These are phyloP conservation scores for Linepithema humile DNA, from an alignment of 1,140 invertebrate genomes.

Conservation along the genomic window DNA sequence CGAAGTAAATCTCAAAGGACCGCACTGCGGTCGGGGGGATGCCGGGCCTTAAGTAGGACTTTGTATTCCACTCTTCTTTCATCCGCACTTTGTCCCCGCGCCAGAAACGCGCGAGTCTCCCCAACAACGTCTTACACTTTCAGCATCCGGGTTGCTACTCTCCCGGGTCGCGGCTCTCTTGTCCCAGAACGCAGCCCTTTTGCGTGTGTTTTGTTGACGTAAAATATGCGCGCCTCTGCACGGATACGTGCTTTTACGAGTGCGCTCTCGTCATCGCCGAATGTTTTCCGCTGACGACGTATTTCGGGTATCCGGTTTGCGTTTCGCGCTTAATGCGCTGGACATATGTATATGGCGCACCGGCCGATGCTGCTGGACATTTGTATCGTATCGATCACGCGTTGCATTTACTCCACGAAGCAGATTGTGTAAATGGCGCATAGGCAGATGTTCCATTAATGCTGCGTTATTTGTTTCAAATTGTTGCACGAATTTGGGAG, in stretches of 20 bases:
- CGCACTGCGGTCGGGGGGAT: conserved; percentile 13
- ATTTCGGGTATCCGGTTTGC: conserved; percentile 5
- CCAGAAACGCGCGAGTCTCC: conserved; percentile 13
- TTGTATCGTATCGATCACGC: conserved; percentile 18
- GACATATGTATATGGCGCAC: background rate
- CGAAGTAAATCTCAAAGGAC: conserved; percentile 58
- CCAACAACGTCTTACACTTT: conserved; percentile 40
- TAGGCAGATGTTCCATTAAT: background rate
- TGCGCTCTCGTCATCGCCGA: conserved; percentile 5
- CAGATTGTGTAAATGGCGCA: background rate
- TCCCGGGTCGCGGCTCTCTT: background rate
- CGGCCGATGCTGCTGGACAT: conserved; percentile 15
- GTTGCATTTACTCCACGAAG: conserved; percentile 16
- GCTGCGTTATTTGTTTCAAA: background rate
- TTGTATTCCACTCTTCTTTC: conserved; percentile 56
- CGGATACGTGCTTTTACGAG: conserved; percentile 8
- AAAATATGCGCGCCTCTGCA: conserved; percentile 12
- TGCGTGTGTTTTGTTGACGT: conserved; percentile 17
- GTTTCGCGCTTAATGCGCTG: conserved; percentile 16
- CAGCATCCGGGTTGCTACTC: conserved; percentile 11
- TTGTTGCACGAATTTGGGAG: background rate
- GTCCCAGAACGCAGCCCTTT: background rate
- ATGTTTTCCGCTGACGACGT: conserved; percentile 32
- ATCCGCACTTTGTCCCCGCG: conserved; percentile 45
- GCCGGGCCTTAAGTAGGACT: conserved; percentile 40